Conservation (phyloP, 1,140 invertebrate genomes). For the Acyrthosiphon pisum region DNA sequence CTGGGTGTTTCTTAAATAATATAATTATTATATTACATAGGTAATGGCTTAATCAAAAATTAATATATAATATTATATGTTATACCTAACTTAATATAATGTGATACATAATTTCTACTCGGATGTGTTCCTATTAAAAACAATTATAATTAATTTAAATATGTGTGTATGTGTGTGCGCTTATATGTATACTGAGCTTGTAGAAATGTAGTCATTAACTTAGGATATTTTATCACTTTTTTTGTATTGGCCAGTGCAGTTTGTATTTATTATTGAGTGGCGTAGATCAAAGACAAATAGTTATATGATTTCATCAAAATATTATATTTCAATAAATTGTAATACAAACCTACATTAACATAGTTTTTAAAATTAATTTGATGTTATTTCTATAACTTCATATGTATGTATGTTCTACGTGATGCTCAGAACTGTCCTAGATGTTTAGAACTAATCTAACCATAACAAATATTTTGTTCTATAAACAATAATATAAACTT, state of each 20-base stretch:
- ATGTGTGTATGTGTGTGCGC: not conserved
- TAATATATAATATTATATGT: not conserved
- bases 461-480: not conserved
- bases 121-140: slow-evolving; percentile 32
- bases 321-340: not conserved
- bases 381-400: not conserved
- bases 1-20: not conserved
- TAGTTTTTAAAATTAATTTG: not conserved
- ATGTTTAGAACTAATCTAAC: slow-evolving; percentile 2
- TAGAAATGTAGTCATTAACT: slow-evolving; percentile 30
- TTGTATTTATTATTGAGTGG: not conserved
- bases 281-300: not conserved
- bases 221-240: slow-evolving; percentile 4
- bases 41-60: not conserved
- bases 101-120: not conserved
- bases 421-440: not conserved
- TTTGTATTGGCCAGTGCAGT: not conserved
- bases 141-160: not conserved
- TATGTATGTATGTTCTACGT: not conserved
- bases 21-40: not conserved
- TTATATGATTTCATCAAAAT: not conserved
- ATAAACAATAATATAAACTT: not conserved
- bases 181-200: slow-evolving; percentile 11
- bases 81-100: not conserved
- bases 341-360: not conserved